Conservation (phyloP, 1,140 invertebrate genomes). For the Trinorchestia longiramus region DNA sequence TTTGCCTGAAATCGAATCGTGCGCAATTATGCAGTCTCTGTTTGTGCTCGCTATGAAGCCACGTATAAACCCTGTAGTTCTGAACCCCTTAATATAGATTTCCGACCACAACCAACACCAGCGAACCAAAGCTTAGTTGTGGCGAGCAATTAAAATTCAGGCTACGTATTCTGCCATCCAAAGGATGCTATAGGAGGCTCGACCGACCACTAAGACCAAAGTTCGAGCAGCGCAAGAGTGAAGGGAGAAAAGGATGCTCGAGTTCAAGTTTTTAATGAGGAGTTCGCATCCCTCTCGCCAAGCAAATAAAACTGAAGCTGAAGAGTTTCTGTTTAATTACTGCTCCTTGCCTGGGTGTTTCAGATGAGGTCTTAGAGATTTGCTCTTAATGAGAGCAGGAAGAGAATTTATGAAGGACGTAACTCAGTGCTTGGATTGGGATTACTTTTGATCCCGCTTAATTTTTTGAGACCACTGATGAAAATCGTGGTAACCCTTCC, state of each 20-base stretch:
- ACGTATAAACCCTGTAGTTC: neutral
- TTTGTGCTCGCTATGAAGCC: neutral
- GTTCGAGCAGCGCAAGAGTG: neutral
- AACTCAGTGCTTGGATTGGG: neutral
- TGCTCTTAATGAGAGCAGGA: constrained; percentile 30
- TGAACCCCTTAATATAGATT: neutral
- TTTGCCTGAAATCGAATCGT: neutral
- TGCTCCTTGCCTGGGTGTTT: constrained; percentile 12
- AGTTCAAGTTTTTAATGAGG: constrained; percentile 28
- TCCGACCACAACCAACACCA: neutral
- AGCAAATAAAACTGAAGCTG: constrained; percentile 33
- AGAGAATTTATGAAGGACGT: constrained; percentile 23
- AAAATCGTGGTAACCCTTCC: neutral
- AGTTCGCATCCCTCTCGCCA: neutral
- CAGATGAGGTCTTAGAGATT: constrained; percentile 20
- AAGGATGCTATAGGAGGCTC: constrained; percentile 21
- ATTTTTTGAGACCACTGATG: neutral
- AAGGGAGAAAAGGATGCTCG: neutral
- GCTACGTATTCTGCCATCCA: neutral
- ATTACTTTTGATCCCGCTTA: neutral
- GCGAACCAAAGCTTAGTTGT: neutral
- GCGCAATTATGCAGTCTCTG: neutral
- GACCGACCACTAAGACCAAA: neutral
- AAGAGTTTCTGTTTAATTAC: constrained; percentile 45
- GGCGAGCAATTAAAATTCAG: constrained; percentile 5